Base-by-base conservation (phyloP, 2,888 invertebrate genomes). In the Dione vanillae region DNA sequence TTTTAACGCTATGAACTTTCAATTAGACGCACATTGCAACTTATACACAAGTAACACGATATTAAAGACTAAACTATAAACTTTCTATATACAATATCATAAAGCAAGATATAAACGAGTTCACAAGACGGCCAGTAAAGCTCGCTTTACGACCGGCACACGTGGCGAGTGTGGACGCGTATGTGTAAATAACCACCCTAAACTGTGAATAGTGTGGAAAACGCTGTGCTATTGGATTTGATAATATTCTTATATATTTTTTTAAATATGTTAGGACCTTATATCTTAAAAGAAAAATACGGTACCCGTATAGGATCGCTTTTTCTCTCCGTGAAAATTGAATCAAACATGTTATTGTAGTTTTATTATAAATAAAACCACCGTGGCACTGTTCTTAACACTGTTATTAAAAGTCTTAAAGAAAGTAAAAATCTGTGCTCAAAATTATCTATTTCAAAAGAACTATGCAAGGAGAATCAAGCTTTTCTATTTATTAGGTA, bases 111-210 rank as follows among this genome's bases (percentile, higher is more conserved):
- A 52, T 54, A 59, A 59, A 35, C 52, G 51, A 68, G 72, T 64
- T 58, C 66, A 66, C 69, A 66, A 58, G 62, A 52, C 65, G 70
- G 69, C 66, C 54, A 51, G 64, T 58, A 56, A 40, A 72, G 51
- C 10, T 62, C 40, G 45, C 14, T 61, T 72, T 66, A 72, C 72
- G 72, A 72, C 61, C 14, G 41, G 47, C 54, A 41, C 71, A 71
- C 61, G 68, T 71, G 72, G 56, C 67, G 69, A 66, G 37, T 43
- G 49, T 66, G 69, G 47, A 52, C 19, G 61, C 37, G 59, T 52
- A 10, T 41, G 14, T 51, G 59, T 67, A 67, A 67, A 67, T 67
- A 61, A 67, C 43, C 43, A 58, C 61, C 41, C 40, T n/a, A n/a
- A 12, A n/a, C 43, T 27, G 14, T 35, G 27, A 27, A 43, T 27